phyloP scores from a whole-genome alignment of 2,888 invertebrate genomes.

The Reticulitermes lucifugus region DNA sequence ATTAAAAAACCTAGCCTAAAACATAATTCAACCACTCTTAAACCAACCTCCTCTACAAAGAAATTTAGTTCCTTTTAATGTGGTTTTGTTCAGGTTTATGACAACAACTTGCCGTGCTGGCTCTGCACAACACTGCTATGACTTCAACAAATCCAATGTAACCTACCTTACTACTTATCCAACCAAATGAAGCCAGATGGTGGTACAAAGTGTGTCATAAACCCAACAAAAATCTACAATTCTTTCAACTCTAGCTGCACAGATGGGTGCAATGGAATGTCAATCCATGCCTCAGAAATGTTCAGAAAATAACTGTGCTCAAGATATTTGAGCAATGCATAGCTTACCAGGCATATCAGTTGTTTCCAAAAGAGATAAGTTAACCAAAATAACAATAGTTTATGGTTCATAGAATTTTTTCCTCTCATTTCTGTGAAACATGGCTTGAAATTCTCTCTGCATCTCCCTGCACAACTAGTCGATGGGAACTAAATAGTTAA shows the following conservation, averaged over 20 bases:
- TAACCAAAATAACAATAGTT: neutral
- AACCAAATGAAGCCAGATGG: neutral
- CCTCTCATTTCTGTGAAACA: constrained; percentile 13
- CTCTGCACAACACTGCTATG: constrained; percentile 15
- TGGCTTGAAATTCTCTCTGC: constrained; percentile 6
- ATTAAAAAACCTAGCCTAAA: constrained; percentile 49
- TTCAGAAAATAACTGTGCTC: neutral
- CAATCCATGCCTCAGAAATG: constrained; percentile 25
- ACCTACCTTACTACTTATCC: constrained; percentile 35
- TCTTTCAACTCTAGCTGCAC: constrained; percentile 29
- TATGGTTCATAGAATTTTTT: neutral
- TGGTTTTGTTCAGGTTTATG: constrained; percentile 37
- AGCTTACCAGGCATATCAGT: neutral
- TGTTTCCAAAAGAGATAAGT: neutral
- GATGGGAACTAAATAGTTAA: constrained; percentile 39
- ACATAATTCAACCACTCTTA: constrained; percentile 44
- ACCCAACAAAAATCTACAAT: constrained; percentile 26
- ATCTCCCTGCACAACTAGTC: constrained; percentile 19
- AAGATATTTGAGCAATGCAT: constrained; percentile 27
- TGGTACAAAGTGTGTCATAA: constrained; percentile 25
- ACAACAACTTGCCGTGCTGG: neutral
- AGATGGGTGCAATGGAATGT: constrained; percentile 19
- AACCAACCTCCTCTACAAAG: constrained; percentile 43
- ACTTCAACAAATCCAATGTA: constrained; percentile 29
- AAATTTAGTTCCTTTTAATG: constrained; percentile 35